A percentile compares a stretch with the other conserved stretches of the same genome.
These are phyloP conservation scores for Acanthosepion pharaonis DNA, from an alignment of 2,888 invertebrate species.

Conservation along the genomic window DNA sequence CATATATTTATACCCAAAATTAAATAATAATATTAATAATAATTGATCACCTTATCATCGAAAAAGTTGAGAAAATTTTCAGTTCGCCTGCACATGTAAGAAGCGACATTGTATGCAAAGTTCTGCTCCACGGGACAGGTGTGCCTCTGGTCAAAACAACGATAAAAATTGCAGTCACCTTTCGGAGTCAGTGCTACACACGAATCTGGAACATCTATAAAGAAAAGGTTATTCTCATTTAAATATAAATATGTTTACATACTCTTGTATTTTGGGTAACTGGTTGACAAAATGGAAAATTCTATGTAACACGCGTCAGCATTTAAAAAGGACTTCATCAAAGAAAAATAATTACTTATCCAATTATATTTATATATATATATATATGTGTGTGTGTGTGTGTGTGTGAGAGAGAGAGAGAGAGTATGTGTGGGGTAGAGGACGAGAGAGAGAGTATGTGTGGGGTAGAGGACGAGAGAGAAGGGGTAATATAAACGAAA, in stretches of 20 bases:
- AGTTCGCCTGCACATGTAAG: background rate
- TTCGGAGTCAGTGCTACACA: background rate
- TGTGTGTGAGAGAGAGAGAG: background rate
- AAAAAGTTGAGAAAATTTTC: slow-evolving; percentile 42
- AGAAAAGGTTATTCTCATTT: background rate
- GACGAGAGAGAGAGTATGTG: too few species aligned
- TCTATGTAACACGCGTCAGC: too few species aligned
- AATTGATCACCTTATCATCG: background rate
- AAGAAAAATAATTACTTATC: too few species aligned
- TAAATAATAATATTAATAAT: background rate
- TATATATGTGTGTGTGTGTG: background rate
- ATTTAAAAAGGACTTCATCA: too few species aligned
- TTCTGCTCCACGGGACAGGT: slow-evolving; percentile 43
- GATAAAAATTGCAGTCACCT: slow-evolving; percentile 45
- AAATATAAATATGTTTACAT: background rate
- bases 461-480: too few species aligned
- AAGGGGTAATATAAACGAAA: too few species aligned
- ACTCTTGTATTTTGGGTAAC: too few species aligned
- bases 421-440: too few species aligned
- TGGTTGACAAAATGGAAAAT: too few species aligned
- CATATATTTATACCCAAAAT: too few species aligned
- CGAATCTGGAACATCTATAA: background rate
- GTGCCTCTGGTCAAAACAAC: slow-evolving; percentile 40
- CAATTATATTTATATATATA: background rate
- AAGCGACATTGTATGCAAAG: slow-evolving; percentile 35